phyloP scores from a whole-genome alignment of 2,113 vertebrate genomes.

The Paraplagusia blochii region DNA sequence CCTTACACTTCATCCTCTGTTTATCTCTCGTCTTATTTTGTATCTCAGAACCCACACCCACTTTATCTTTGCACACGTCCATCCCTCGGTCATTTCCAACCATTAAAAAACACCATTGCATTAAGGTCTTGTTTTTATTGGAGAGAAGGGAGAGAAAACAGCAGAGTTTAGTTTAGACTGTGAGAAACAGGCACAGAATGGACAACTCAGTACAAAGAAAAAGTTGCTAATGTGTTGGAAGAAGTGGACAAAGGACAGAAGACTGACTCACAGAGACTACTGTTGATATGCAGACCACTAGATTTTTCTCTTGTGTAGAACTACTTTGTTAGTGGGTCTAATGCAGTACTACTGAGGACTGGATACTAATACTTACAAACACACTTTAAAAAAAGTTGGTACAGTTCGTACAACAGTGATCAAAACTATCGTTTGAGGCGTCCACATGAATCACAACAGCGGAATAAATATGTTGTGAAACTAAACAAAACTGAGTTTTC shows the following conservation, averaged over 20 bases:
- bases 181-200: slow-evolving; percentile 44
- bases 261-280: slow-evolving; percentile 25
- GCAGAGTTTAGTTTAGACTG: slow-evolving; percentile 48
- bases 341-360: neutral
- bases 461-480: too few relatives aligned
- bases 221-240: slow-evolving; percentile 41
- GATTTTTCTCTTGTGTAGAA: slow-evolving; percentile 25
- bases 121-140: slow-evolving; percentile 58
- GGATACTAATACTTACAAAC: neutral
- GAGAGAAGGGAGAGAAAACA: slow-evolving; percentile 43
- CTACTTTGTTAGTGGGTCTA: slow-evolving; percentile 46
- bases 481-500: too few relatives aligned
- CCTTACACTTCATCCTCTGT: slow-evolving; percentile 23
- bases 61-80: slow-evolving; percentile 15
- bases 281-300: slow-evolving; percentile 7
- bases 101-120: slow-evolving; percentile 56
- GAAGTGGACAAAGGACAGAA: slow-evolving; percentile 30
- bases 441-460: too few relatives aligned
- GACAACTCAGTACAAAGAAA: slow-evolving; percentile 37
- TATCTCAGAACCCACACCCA: slow-evolving; percentile 12
- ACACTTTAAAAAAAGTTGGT: too few relatives aligned
- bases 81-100: slow-evolving; percentile 31
- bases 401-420: too few relatives aligned
- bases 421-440: too few relatives aligned
- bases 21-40: slow-evolving; percentile 21